Evolutionary conservation across 2,113 vertebrate genomes (phyloP).

Genomic region (Stigmatopora argus): DNA sequence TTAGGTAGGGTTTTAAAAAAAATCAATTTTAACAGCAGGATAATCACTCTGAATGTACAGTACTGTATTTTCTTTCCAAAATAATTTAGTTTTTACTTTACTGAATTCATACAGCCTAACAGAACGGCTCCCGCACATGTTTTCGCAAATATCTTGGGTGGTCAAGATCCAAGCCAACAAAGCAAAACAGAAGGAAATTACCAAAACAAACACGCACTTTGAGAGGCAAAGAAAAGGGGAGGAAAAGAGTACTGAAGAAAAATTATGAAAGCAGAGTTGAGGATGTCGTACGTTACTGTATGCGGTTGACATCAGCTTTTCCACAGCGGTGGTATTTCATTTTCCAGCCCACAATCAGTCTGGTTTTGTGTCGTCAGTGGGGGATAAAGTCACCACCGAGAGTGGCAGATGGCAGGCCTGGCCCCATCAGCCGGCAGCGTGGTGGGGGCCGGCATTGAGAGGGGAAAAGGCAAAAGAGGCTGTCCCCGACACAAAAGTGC

Average conservation of each 20-base stretch:
- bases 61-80: too few species aligned
- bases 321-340: slow-evolving; percentile 60
- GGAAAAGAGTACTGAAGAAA: not conserved
- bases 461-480: slow-evolving; percentile 59
- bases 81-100: too few species aligned
- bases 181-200: slow-evolving; percentile 16
- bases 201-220: slow-evolving; percentile 15
- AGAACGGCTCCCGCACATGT: not conserved
- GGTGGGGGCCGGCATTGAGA: slow-evolving; percentile 12
- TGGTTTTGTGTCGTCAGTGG: slow-evolving; percentile 44
- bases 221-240: not conserved
- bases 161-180: slow-evolving; percentile 39
- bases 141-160: slow-evolving; percentile 36
- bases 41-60: too few species aligned
- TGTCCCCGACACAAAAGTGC: slow-evolving; percentile 72
- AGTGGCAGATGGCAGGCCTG: slow-evolving; percentile 71
- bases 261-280: not conserved
- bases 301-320: slow-evolving; percentile 34
- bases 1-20: too few species aligned
- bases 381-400: slow-evolving; percentile 57
- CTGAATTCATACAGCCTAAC: not conserved
- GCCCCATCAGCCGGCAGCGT: slow-evolving; percentile 38
- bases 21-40: too few species aligned
- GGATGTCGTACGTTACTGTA: slow-evolving; percentile 18
- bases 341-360: slow-evolving; percentile 39